Conservation (phyloP, 2,888 invertebrate species). For the Spisula subtruncata region DNA sequence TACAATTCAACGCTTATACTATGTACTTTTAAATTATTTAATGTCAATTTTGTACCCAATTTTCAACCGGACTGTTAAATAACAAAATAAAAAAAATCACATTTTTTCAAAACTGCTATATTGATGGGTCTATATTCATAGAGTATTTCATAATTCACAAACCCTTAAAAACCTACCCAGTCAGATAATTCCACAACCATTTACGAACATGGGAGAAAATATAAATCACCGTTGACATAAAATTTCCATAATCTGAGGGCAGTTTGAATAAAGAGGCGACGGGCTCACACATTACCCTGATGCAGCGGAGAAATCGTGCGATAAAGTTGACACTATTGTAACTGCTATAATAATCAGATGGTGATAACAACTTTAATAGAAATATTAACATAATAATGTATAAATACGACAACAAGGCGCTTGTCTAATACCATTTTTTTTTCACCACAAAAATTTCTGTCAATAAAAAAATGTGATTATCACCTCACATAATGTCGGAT, state of each 20-base stretch:
- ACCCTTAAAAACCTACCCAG: not conserved
- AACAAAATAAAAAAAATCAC: too few relatives aligned
- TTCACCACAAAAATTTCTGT: conserved; percentile 14
- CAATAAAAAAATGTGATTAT: conserved; percentile 16
- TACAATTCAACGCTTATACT: too few relatives aligned
- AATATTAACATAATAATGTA: conserved; percentile 44
- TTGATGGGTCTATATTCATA: too few relatives aligned
- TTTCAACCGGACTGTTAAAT: too few relatives aligned
- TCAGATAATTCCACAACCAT: not conserved
- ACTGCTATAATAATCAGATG: not conserved
- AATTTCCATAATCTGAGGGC: conserved; percentile 56
- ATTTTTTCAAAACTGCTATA: too few relatives aligned
- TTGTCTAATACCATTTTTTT: not conserved
- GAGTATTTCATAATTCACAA: not conserved
- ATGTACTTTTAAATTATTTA: too few relatives aligned
- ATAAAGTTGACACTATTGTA: conserved; percentile 58
- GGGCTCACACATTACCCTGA: conserved; percentile 45
- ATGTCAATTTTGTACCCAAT: too few relatives aligned
- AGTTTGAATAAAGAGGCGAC: conserved; percentile 41
- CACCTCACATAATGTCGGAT: not conserved
- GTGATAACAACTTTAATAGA: conserved; percentile 30
- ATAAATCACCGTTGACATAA: conserved; percentile 51
- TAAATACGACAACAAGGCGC: conserved; percentile 1
- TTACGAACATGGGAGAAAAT: not conserved
- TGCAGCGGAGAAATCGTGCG: conserved; percentile 54